Evolutionary conservation across 2,113 vertebrate genomes (phyloP), one percentile per base, ranked within the genome.

Genomic region (Gnathonemus echidnorhynchus): DNA sequence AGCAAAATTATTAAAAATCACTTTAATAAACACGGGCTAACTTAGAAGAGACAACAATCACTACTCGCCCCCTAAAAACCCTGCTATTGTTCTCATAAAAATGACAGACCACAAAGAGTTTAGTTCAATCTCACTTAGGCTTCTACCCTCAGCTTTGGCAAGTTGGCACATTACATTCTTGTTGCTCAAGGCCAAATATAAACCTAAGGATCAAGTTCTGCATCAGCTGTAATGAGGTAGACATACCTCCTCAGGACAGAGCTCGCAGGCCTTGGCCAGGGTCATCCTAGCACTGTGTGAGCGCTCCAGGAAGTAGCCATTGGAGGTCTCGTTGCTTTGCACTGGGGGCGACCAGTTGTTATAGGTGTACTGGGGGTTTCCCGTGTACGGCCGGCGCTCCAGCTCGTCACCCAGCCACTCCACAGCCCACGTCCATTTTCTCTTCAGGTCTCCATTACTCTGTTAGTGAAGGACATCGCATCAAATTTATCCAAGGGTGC

Each of bases 281-380:
- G 98, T 99, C 98, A 99, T 98, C 91, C 98, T 97, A 91, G 98
- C 98, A 93, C 98, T 99, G 95, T 99, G 98, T 1, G 98, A 99
- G 90, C 98, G 97, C 95, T 99, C 98, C 94, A 99, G 96, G 95
- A 99, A 99, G 94, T 99, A 99, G 93, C 98, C 98, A 90, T 99
- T 99, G 92, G 98, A 99, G 83, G 98, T 99, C 95, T 99, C 98
- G 89, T 99, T 99, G 96, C 98, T 99, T 94, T 99, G 98, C 87
- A 99, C 98, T 0, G 98, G 98, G 91, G 98, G 98, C 84, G 98
- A 99, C 98, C 98, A 99, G 91, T 99, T 99, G 94, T 99, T 99
- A 86, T 99, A 99, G 45, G 98, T 99, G 93, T 99, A 99, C 0
- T 99, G 98, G 88, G 98, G 98, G 91, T 99, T 99, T 92, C 98